These are phyloP conservation scores for Argyrosomus regius DNA, from an alignment of 2,797 vertebrate species.

Conservation along the genomic window DNA sequence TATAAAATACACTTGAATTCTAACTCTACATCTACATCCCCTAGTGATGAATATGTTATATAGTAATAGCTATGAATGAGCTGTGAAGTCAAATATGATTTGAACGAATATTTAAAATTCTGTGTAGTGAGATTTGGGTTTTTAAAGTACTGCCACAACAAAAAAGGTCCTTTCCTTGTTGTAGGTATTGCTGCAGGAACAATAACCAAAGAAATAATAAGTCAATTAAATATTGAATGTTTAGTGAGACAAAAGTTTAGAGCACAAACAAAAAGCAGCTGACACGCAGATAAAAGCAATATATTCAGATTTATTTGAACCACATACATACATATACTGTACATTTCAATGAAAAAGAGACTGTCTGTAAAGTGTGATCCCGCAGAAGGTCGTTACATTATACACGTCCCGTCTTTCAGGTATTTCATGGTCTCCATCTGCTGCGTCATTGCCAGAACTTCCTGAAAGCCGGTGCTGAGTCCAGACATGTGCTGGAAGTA, in stretches of 20 bases:
- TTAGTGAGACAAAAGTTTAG: neutral
- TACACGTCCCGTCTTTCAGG: constrained; percentile 94
- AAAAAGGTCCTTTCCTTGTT: neutral
- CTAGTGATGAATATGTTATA: too few relatives aligned
- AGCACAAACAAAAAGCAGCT: neutral
- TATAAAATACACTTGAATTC: neutral
- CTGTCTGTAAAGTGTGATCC: constrained; percentile 60
- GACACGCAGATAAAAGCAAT: constrained; percentile 58
- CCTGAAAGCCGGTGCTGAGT: constrained; percentile 96
- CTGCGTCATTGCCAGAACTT: constrained; percentile 95
- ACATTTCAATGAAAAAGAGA: constrained; percentile 65
- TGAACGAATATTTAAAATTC: neutral
- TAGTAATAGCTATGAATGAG: too few relatives aligned
- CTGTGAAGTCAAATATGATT: neutral
- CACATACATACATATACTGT: constrained; percentile 69
- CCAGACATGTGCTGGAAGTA: constrained; percentile 99
- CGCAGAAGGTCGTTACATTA: constrained; percentile 87
- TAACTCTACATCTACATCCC: too few relatives aligned
- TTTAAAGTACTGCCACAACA: neutral
- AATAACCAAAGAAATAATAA: constrained; percentile 3
- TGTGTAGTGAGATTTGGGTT: too few relatives aligned
- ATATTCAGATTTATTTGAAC: constrained; percentile 77
- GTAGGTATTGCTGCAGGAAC: neutral
- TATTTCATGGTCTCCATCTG: constrained; percentile 96
- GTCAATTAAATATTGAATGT: neutral